Evolutionary conservation across 2,113 vertebrate genomes (phyloP).

Genomic region (Myanophis thanlyinensis): DNA sequence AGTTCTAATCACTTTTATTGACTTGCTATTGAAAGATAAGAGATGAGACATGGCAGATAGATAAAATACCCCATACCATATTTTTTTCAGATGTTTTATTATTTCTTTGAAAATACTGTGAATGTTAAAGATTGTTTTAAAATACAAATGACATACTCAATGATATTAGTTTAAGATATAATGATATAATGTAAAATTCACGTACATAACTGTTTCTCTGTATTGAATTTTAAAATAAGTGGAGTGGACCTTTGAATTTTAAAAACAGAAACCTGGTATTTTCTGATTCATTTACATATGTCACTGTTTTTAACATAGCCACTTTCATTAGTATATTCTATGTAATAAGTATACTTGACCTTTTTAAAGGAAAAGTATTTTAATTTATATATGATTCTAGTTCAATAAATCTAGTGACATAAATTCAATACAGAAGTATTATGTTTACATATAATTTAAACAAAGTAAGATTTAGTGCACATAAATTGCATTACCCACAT

Average conservation of each 20-base stretch:
- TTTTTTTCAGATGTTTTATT: constrained; percentile 50
- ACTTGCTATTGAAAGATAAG: constrained; percentile 71
- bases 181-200: neutral
- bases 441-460: constrained; percentile 52
- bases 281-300: constrained; percentile 10
- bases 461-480: constrained; percentile 52
- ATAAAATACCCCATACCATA: constrained; percentile 51
- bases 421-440: constrained; percentile 31
- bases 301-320: constrained; percentile 8
- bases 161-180: neutral
- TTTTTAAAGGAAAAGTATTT: neutral
- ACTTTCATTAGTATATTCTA: constrained; percentile 32
- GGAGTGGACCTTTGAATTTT: neutral
- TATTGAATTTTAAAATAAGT: neutral
- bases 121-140: constrained; percentile 34
- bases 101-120: constrained; percentile 43
- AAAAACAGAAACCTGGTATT: constrained; percentile 36
- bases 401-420: constrained; percentile 36
- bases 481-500: constrained; percentile 34
- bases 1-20: constrained; percentile 78
- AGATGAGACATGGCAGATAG: constrained; percentile 58
- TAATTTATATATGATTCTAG: constrained; percentile 33
- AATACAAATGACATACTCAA: neutral
- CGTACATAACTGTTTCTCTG: neutral
- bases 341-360: neutral